Base-by-base conservation (phyloP, 2,113 vertebrate genomes). In the Aegithalos caudatus region DNA sequence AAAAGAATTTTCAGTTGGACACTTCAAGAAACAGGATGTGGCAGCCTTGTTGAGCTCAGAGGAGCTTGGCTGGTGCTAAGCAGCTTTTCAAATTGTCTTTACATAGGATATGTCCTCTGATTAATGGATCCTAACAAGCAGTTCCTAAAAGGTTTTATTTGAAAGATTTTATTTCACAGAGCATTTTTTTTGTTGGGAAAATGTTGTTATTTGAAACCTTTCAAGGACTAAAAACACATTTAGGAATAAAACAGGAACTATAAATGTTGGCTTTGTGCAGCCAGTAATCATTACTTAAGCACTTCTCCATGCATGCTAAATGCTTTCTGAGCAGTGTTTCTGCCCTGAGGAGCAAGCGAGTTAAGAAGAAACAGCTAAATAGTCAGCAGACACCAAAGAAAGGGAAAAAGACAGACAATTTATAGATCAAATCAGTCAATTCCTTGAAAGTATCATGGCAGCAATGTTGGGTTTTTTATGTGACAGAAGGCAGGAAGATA, bases 401-500 rank as follows among this genome's bases (percentile, higher is more conserved):
- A 73, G 5, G 17, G n/a, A 92, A 86, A 48, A 84, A 0, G 0
- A 56, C 50, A 56, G 42, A 81, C 31, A 81, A 74, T 92, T 90
- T 88, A 71, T 90, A 6, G 77, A 60, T 53, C 60, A 71, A 83
- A 91, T 81, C 85, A 83, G 38, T 86, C 47, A 81, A 56, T 74
- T 90, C 76, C 40, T 61, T 71, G 67, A 51, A 86, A 95, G 56
- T 20, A 85, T 29, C 9, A 27, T 1, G 2, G 61, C 29, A 85
- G 62, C 54, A 95, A 6, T 62, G 54, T 37, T 73, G 61, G 13
- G 0, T 15, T 83, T 90, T 96, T 95, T 62, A 83, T 37, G 53
- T 95, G 64, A 81, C 80, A 93, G 82, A 90, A 95, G 80, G 69
- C 69, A 91, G 60, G 58, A 65, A 83, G 69, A 61, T 15, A 81